Percentiles rank a stretch among this genome's conserved stretches.
These are phyloP conservation scores for Enteromius anoplus DNA, from an alignment of 2,797 vertebrate species.

Conservation along the genomic window DNA sequence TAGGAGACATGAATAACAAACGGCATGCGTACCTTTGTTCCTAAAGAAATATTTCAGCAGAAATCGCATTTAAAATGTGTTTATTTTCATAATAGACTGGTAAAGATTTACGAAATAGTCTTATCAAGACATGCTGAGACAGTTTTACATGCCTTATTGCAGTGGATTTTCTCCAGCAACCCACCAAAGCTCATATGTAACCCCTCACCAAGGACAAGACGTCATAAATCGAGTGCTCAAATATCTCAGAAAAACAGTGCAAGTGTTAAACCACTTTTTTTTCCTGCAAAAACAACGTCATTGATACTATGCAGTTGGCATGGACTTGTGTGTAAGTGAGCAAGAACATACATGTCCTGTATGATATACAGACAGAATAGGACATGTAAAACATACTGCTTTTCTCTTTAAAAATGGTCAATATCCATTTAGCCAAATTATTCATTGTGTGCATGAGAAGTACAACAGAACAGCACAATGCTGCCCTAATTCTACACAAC, in stretches of 20 bases:
- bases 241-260: slow-evolving; percentile 16
- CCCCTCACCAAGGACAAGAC: slow-evolving; percentile 6
- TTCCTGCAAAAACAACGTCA: slow-evolving; percentile 1
- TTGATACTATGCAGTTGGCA: neutral
- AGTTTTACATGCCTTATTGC: slow-evolving; percentile 5
- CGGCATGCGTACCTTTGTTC: neutral
- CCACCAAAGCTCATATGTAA: slow-evolving; percentile 5
- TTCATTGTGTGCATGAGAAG: slow-evolving; percentile 10
- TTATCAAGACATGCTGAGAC: slow-evolving; percentile 12
- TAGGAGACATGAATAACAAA: slow-evolving; percentile 1
- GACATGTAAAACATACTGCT: neutral
- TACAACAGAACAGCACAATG: slow-evolving; percentile 1
- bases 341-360: neutral
- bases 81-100: slow-evolving; percentile 11
- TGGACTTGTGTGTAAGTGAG: neutral
- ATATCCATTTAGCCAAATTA: neutral
- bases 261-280: neutral
- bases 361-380: neutral
- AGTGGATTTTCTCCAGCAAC: slow-evolving; percentile 16
- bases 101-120: neutral
- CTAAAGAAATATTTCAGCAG: slow-evolving; percentile 11
- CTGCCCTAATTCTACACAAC: neutral
- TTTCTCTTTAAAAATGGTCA: slow-evolving; percentile 12
- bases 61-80: neutral
- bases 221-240: neutral